Percentiles rank a stretch among this genome's conserved stretches.
These are phyloP conservation scores for Illadopsis cleaveri DNA, from an alignment of 2,113 vertebrate genomes.

Conservation along the genomic window DNA sequence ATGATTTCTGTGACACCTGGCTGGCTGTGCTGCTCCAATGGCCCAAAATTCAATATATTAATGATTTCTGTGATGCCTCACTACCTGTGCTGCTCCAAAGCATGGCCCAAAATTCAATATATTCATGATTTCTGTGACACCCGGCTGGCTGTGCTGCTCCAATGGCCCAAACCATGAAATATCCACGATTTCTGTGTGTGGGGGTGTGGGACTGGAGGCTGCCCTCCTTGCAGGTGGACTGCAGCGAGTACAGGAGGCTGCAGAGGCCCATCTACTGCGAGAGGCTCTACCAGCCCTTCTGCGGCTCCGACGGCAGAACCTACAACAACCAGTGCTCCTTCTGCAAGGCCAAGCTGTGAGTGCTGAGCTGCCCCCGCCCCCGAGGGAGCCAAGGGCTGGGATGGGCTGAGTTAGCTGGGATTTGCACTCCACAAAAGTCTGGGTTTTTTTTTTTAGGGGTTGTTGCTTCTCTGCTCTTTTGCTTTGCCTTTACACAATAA, in stretches of 20 bases:
- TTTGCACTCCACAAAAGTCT: background rate
- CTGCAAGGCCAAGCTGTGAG: constrained; percentile 61
- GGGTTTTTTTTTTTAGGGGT: background rate
- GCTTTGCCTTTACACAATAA: background rate
- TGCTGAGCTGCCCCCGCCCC: background rate
- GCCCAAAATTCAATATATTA: too few relatives aligned
- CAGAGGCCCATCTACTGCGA: constrained; percentile 39
- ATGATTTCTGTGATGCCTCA: too few relatives aligned
- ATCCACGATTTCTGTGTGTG: background rate
- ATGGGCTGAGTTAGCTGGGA: background rate
- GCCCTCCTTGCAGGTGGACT: constrained; percentile 35
- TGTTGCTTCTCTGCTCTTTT: background rate
- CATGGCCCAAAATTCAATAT: accelerated
- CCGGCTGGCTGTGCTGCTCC: too few relatives aligned
- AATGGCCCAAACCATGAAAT: background rate
- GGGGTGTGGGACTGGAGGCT: background rate
- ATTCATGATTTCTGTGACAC: background rate
- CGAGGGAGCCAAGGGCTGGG: background rate
- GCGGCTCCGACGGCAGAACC: constrained; percentile 48
- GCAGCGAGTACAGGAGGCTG: constrained; percentile 47
- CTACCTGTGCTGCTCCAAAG: too few relatives aligned
- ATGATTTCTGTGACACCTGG: background rate
- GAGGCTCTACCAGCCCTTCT: constrained; percentile 46
- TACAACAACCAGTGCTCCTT: constrained; percentile 62
- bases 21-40: background rate